phyloP scores from a whole-genome alignment of 1,140 invertebrate species.

The Amphibalanus amphitrite region DNA sequence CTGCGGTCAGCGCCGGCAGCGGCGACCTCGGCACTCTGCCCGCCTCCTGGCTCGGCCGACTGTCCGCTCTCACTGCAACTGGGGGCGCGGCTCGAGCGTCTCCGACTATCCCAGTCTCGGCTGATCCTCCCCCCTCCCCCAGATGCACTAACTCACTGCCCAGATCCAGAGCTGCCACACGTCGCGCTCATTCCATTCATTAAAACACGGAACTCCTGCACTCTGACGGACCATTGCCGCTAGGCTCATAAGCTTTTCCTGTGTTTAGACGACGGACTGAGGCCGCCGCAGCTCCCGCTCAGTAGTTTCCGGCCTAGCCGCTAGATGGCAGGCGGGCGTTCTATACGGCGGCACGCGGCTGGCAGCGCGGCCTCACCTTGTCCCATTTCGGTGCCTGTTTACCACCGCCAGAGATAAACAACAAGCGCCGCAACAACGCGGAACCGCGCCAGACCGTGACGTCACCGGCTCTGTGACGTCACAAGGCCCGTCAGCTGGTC shows the following conservation, averaged over 20 bases:
- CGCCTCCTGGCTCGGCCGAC: too few species aligned
- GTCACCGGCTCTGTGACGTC: neutral
- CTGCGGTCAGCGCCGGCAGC: too few species aligned
- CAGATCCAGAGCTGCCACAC: too few species aligned
- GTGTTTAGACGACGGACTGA: neutral
- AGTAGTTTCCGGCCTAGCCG: neutral
- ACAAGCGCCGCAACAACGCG: neutral
- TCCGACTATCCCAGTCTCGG: too few species aligned
- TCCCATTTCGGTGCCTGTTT: neutral
- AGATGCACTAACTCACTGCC: too few species aligned
- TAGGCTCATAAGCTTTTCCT: neutral
- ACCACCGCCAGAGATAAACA: neutral
- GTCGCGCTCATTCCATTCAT: too few species aligned
- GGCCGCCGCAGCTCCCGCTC: neutral
- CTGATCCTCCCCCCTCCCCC: too few species aligned
- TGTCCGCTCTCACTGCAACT: too few species aligned
- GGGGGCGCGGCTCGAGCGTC: too few species aligned
- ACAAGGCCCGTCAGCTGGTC: neutral
- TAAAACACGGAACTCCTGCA: too few species aligned
- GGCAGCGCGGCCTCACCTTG: neutral
- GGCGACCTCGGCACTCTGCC: too few species aligned
- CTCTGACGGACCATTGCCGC: neutral
- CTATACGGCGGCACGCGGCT: neutral
- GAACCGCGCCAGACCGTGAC: neutral
- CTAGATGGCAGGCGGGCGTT: neutral